Evolutionary conservation across 2,113 vertebrate species (phyloP).

Genomic region (Nerophis ophidion): DNA sequence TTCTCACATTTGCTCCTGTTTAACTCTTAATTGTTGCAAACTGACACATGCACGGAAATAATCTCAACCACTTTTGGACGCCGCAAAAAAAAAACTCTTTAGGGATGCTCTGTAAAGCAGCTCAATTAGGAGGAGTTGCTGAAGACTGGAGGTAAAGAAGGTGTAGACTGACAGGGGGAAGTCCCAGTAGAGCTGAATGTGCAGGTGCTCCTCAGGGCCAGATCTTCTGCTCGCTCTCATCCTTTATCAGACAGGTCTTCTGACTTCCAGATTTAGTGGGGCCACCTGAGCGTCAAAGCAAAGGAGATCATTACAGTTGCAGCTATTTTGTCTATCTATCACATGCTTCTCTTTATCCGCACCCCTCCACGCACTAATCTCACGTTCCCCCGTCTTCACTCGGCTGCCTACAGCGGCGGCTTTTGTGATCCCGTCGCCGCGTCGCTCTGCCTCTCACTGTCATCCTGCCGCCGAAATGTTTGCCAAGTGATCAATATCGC

Average conservation of each 20-base stretch:
- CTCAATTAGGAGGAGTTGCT: constrained; percentile 7
- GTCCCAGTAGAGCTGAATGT: constrained; percentile 97
- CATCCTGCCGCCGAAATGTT: constrained; percentile 42
- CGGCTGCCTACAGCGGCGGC: constrained; percentile 42
- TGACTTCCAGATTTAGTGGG: constrained; percentile 75
- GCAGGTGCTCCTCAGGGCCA: constrained; percentile 85
- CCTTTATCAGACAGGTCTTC: constrained; percentile 82
- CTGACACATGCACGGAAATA: constrained; percentile 42
- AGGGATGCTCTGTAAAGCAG: neutral
- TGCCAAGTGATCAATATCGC: constrained; percentile 52
- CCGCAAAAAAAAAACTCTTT: neutral
- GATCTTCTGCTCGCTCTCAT: constrained; percentile 64
- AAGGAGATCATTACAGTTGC: constrained; percentile 61
- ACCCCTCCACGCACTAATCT: constrained; percentile 32
- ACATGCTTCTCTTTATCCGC: constrained; percentile 35
- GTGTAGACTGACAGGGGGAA: constrained; percentile 61
- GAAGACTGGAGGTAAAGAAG: constrained; percentile 24
- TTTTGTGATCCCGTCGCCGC: constrained; percentile 48
- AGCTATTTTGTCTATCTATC: constrained; percentile 62
- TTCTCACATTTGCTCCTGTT: constrained; percentile 64
- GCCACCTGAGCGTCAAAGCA: constrained; percentile 48
- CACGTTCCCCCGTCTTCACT: constrained; percentile 20
- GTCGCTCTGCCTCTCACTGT: constrained; percentile 29
- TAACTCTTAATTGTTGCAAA: constrained; percentile 71
- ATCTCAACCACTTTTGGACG: constrained; percentile 9